Evolutionary conservation across 2,888 invertebrate genomes (phyloP), one percentile per base, ranked within the genome.

Genomic region (Drosophila falleni): DNA sequence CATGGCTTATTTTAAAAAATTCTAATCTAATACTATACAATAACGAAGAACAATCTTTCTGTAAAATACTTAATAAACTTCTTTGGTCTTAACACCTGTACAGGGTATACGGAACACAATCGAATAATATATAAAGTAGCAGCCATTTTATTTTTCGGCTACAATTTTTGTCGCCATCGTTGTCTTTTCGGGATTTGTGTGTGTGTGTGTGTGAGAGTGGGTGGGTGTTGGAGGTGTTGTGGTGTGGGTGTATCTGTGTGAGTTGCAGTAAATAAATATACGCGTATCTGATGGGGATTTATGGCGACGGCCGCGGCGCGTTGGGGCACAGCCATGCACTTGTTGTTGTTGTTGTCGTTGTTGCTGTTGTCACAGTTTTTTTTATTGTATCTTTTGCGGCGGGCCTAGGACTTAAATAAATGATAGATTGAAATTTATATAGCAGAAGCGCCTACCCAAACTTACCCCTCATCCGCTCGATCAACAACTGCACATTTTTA

Each of bases 351-450:
- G 59, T 51, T 61, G 60, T 51, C 33, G 33, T 44, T 61, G 35
- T 66, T 81, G 59, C 63, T 54, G 64, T 62, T 60, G 59, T 64
- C 39, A 53, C 60, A 53, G 37, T n/a, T 53, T 41, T 65, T 60
- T 59, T 19, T 54, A 26, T 62, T 79, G 62, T 77, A 44, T 65
- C 64, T 76, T 65, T 65, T 71, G 71, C 71, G 47, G 61, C 71
- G 84, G 81, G 71, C 75, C 85, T 84, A 83, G 83, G 83, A 89
- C 83, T 89, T 83, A 78, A 89, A 84, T 87, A 89, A 87, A 89
- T 87, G 89, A 87, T 87, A 87, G 84, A 87, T 87, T 89, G 89
- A 88, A 86, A 89, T 89, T 80, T 88, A 88, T 86, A 83, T 89
- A 77, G 83, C 74, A 72, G 69, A 60, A 44, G 50, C 49, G 49